Percentiles rank a stretch among this genome's conserved stretches.
Conservation (phyloP, 2,888 invertebrate species). For the Halocaridina rubra region DNA sequence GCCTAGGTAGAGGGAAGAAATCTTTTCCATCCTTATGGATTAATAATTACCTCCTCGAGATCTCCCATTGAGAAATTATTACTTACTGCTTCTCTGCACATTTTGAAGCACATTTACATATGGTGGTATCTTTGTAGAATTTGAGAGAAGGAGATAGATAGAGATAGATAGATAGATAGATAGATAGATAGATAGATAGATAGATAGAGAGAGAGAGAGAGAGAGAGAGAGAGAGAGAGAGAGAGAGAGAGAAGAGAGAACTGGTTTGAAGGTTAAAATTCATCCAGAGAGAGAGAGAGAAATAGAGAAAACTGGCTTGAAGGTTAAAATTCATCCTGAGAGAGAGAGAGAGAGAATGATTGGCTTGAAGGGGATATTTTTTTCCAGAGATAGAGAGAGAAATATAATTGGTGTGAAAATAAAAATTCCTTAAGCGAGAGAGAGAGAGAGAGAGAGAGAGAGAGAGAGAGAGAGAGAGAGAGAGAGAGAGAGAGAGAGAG, state of each 20-base stretch:
- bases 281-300: conserved; percentile 11
- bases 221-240: background rate
- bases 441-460: background rate
- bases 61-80: background rate
- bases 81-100: background rate
- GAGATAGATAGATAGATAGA: no score
- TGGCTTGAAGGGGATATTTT: no score
- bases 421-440: background rate
- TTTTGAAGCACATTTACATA: background rate
- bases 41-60: background rate
- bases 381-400: conserved; percentile 9
- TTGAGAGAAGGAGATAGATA: no score
- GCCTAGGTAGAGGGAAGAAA: no score
- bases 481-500: no score
- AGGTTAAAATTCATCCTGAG: no score
- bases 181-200: no score
- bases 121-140: background rate
- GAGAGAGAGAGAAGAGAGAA: background rate
- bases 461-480: background rate
- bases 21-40: no score
- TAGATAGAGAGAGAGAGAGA: no score
- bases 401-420: background rate
- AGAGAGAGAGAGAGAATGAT: conserved; percentile 1
- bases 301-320: background rate
- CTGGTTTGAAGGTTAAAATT: background rate